Evolutionary conservation across 2,113 vertebrate genomes (phyloP).

Genomic region (Ornithorhynchus anatinus): DNA sequence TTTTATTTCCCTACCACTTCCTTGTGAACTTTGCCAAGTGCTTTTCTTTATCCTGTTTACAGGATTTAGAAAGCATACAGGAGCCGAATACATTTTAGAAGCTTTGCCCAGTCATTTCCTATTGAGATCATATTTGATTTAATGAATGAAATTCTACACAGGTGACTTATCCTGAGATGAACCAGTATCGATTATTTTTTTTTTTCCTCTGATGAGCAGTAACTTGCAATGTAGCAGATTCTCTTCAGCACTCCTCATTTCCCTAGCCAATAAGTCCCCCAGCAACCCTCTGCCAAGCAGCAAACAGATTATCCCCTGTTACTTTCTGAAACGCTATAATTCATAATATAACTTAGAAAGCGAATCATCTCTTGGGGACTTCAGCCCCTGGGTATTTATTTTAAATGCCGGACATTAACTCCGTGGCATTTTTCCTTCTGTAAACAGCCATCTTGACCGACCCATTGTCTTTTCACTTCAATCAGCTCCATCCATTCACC

Average conservation of each 20-base stretch:
- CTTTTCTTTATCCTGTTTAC: conserved; percentile 33
- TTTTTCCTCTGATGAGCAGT: too few relatives aligned
- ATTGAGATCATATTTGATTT: conserved; percentile 33
- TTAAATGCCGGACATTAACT: too few relatives aligned
- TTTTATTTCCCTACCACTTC: conserved; percentile 20
- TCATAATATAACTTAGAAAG: too few relatives aligned
- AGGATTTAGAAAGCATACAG: conserved; percentile 42
- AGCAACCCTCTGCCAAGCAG: too few relatives aligned
- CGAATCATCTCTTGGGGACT: too few relatives aligned
- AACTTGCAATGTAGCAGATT: too few relatives aligned
- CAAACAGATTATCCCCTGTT: too few relatives aligned
- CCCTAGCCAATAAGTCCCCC: too few relatives aligned
- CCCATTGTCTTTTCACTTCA: background rate
- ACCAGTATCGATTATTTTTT: background rate
- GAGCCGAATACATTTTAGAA: conserved; percentile 1
- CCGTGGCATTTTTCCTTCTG: too few relatives aligned
- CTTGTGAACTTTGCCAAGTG: conserved; percentile 28
- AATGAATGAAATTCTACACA: conserved; percentile 32
- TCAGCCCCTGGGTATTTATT: too few relatives aligned
- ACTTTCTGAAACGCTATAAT: too few relatives aligned
- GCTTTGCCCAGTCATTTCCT: background rate
- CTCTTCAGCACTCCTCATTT: too few relatives aligned
- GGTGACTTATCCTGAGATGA: conserved; percentile 24
- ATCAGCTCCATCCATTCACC: background rate
- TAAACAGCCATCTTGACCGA: conserved; percentile 5